phyloP scores from a whole-genome alignment of 2,888 invertebrate species.

The Eristalis pertinax region DNA sequence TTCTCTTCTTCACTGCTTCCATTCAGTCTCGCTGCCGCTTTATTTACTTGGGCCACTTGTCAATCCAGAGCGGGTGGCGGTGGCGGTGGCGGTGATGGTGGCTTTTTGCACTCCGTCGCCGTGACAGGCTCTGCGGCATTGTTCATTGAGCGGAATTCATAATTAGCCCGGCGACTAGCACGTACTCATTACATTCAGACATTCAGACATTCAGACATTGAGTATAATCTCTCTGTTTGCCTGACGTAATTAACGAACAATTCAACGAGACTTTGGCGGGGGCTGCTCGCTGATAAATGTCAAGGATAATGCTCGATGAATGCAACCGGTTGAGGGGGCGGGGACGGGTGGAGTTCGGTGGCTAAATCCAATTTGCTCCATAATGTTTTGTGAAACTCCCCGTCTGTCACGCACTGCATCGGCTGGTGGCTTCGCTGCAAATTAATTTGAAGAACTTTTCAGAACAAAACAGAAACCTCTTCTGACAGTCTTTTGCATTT shows the following conservation, averaged over 20 bases:
- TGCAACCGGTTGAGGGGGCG: constrained; percentile 9
- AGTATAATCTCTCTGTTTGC: constrained; percentile 32
- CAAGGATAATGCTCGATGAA: not conserved
- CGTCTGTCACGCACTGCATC: no score
- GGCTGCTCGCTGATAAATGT: not conserved
- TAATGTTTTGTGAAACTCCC: no score
- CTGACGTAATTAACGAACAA: constrained; percentile 57
- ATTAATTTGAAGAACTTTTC: not conserved
- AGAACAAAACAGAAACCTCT: no score
- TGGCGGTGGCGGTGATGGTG: not conserved
- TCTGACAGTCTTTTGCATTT: not conserved
- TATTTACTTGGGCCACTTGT: constrained; percentile 62
- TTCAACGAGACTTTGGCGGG: constrained; percentile 28
- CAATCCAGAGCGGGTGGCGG: constrained; percentile 29
- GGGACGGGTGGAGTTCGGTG: no score
- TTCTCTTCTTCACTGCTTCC: constrained; percentile 9
- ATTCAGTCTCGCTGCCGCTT: constrained; percentile 20
- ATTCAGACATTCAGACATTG: constrained; percentile 18
- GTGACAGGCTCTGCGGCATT: not conserved
- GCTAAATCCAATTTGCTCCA: not conserved
- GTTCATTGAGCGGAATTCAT: constrained; percentile 57
- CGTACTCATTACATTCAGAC: constrained; percentile 35
- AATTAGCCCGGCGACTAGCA: constrained; percentile 45
- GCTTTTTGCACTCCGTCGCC: constrained; percentile 10
- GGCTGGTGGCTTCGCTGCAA: no score